phyloP scores from a whole-genome alignment of 2,888 invertebrate genomes.

The Ormyrus labotus region DNA sequence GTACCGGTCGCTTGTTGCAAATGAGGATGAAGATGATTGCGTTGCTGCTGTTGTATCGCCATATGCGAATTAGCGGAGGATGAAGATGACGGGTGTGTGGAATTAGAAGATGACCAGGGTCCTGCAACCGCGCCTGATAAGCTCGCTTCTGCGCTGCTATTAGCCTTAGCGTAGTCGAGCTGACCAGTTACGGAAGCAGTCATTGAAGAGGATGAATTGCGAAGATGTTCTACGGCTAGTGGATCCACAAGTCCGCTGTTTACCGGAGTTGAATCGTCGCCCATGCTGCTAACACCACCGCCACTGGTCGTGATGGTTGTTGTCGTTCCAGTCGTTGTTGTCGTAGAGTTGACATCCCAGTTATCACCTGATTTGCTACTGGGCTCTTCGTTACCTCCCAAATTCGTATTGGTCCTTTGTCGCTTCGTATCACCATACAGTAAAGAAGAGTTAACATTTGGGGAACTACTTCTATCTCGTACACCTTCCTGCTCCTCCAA shows the following conservation, averaged over 20 bases:
- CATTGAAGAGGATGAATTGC: conserved; percentile 45
- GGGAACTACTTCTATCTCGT: conserved; percentile 84
- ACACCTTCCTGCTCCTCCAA: conserved; percentile 88
- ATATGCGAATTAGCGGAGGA: not conserved
- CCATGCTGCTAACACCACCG: not conserved
- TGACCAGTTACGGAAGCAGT: conserved; percentile 18
- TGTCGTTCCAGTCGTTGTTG: conserved; percentile 23
- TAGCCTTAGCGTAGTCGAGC: conserved; percentile 42
- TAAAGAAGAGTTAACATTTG: conserved; percentile 79
- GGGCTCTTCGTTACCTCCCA: conserved; percentile 46
- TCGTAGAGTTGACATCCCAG: conserved; percentile 47
- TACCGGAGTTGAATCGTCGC: conserved; percentile 42
- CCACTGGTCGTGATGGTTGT: not conserved
- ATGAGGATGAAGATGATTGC: conserved; percentile 43
- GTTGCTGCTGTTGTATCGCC: conserved; percentile 26
- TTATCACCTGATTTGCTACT: conserved; percentile 39
- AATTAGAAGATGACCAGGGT: conserved; percentile 25
- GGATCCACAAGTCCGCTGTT: conserved; percentile 51
- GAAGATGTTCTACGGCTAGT: conserved; percentile 46
- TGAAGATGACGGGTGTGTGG: conserved; percentile 36
- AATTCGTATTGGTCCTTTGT: conserved; percentile 65
- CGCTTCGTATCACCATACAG: conserved; percentile 72
- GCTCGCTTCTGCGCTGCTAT: conserved; percentile 21
- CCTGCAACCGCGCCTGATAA: not conserved
- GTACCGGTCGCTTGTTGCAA: conserved; percentile 33